phyloP scores from a whole-genome alignment of 1,140 invertebrate species.

The Lepidurus couesii region DNA sequence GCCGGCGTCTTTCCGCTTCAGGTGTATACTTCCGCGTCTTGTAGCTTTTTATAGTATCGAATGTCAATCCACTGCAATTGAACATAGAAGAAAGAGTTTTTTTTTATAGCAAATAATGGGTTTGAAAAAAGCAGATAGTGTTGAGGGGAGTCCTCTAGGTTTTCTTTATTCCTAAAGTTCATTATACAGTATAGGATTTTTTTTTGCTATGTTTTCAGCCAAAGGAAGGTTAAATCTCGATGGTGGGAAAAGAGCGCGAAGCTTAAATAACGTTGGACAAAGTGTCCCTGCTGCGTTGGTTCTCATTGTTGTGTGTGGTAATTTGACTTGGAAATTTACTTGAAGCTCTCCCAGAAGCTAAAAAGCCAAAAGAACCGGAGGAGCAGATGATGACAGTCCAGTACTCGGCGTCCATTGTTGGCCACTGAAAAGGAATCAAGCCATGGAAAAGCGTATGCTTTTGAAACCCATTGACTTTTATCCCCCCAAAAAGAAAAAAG shows the following conservation, averaged over 20 bases:
- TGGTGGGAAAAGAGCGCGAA: background rate
- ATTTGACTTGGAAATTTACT: constrained; percentile 16
- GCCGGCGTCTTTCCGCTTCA: background rate
- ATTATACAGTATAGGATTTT: background rate
- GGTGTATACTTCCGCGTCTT: constrained; percentile 21
- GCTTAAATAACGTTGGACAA: background rate
- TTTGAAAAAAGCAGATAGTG: too few relatives aligned
- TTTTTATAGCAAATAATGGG: too few relatives aligned
- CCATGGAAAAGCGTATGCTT: background rate
- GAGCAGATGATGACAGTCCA: constrained; percentile 9
- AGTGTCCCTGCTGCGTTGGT: background rate
- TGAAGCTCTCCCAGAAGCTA: background rate
- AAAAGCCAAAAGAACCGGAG: constrained; percentile 4
- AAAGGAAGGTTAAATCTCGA: background rate
- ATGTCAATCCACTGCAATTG: background rate
- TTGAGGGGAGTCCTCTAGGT: background rate
- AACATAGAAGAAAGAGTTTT: background rate
- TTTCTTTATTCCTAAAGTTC: background rate
- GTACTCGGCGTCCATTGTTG: constrained; percentile 12
- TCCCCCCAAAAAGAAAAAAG: background rate
- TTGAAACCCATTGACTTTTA: constrained; percentile 16
- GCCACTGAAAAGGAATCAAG: background rate
- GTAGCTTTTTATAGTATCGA: background rate
- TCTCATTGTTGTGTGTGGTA: background rate
- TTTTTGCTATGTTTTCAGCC: background rate